Percentiles rank a stretch among this genome's conserved stretches.
phyloP scores from a whole-genome alignment of 2,113 vertebrate species.

The Campylomormyrus numenius region DNA sequence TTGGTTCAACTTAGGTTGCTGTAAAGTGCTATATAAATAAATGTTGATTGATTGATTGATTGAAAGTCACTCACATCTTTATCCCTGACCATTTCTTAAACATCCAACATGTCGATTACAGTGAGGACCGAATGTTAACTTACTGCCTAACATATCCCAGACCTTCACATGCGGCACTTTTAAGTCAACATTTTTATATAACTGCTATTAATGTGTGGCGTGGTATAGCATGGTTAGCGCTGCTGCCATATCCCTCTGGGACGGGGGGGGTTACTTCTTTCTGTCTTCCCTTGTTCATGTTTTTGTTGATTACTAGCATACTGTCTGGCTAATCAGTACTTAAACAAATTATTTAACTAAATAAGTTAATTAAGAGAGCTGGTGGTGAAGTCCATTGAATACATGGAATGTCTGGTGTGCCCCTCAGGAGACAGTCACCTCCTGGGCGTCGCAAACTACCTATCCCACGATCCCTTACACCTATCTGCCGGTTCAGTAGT shows the following conservation, averaged over 20 bases:
- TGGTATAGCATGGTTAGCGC: not conserved
- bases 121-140: too few species aligned
- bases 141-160: too few species aligned
- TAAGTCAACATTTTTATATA: not conserved
- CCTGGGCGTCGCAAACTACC: not conserved
- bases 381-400: not conserved
- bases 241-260: not conserved
- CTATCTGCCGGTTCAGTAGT: not conserved
- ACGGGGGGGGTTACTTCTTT: not conserved
- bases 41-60: too few species aligned
- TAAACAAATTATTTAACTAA: not conserved
- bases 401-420: not conserved
- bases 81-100: too few species aligned
- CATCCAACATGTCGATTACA: too few species aligned
- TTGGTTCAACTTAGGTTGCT: too few species aligned
- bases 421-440: not conserved
- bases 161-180: too few species aligned
- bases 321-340: not conserved
- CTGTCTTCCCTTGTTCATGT: not conserved
- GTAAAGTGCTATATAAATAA: too few species aligned
- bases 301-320: not conserved
- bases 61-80: too few species aligned
- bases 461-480: not conserved
- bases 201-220: not conserved
- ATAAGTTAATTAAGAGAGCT: not conserved